Conservation (phyloP, 2,797 vertebrate species). For the Rhinichthys osculus region DNA sequence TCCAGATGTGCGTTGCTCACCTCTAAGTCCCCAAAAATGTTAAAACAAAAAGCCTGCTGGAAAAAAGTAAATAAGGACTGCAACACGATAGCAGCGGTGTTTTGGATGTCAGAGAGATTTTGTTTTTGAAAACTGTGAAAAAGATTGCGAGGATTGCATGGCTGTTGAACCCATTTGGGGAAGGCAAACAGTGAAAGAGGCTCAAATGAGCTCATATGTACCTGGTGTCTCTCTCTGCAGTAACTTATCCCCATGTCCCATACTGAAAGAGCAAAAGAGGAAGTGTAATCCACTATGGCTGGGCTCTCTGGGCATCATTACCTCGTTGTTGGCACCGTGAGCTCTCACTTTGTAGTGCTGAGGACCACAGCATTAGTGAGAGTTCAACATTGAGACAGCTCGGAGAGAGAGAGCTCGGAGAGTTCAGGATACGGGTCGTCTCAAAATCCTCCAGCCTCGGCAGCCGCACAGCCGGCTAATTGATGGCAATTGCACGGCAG, state of each 20-base stretch:
- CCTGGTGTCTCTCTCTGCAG: slow-evolving; percentile 34
- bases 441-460: slow-evolving; percentile 65
- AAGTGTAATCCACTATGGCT: slow-evolving; percentile 48
- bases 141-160: slow-evolving; percentile 35
- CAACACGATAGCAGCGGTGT: slow-evolving; percentile 25
- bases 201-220: slow-evolving; percentile 50
- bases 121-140: slow-evolving; percentile 48
- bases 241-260: slow-evolving; percentile 46
- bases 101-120: slow-evolving; percentile 48
- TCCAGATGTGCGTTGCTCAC: slow-evolving; percentile 82
- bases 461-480: slow-evolving; percentile 76
- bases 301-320: slow-evolving; percentile 71
- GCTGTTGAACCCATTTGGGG: slow-evolving; percentile 50
- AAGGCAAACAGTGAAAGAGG: slow-evolving; percentile 31
- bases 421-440: slow-evolving; percentile 49
- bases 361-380: slow-evolving; percentile 78
- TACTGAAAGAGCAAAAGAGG: slow-evolving; percentile 38
- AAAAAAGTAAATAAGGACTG: slow-evolving; percentile 44
- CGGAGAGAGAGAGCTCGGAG: slow-evolving; percentile 41
- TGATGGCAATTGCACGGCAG: slow-evolving; percentile 81
- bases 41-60: slow-evolving; percentile 32
- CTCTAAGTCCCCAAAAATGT: slow-evolving; percentile 59
- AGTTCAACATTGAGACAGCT: slow-evolving; percentile 65
- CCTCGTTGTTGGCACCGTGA: slow-evolving; percentile 68
- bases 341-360: slow-evolving; percentile 73